Evolutionary conservation across 1,140 invertebrate genomes (phyloP).

Genomic region (Pachyrhynchus sulphureomaculatus): DNA sequence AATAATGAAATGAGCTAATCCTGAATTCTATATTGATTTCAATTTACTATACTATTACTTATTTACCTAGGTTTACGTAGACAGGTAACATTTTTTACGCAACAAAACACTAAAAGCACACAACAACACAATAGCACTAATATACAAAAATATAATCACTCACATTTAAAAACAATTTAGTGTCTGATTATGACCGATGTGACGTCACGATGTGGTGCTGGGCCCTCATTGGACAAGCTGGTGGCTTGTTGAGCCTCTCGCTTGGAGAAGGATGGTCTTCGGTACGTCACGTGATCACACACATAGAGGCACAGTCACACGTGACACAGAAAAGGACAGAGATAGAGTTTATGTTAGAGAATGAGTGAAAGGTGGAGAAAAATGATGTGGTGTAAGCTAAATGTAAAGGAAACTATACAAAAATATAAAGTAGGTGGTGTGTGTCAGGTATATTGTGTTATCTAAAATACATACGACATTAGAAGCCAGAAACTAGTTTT

Average conservation of each 20-base stretch:
- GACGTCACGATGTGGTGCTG: conserved; percentile 34
- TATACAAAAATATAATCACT: background rate
- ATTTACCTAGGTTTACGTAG: too few species aligned
- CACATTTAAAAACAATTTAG: conserved; percentile 26
- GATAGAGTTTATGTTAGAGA: conserved; percentile 24
- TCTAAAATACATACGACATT: too few species aligned
- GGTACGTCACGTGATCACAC: conserved; percentile 12
- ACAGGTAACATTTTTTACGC: background rate
- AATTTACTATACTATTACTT: too few species aligned
- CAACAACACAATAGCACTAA: background rate
- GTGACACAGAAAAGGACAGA: conserved; percentile 15
- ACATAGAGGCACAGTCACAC: conserved; percentile 24
- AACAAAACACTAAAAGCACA: background rate
- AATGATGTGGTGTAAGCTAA: background rate
- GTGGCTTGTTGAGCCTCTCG: conserved; percentile 38
- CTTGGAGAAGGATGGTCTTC: conserved; percentile 43
- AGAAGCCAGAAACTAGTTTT: too few species aligned
- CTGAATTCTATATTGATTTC: too few species aligned
- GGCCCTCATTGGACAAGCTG: conserved; percentile 28
- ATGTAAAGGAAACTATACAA: too few species aligned
- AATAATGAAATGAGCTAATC: too few species aligned
- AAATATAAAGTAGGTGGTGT: too few species aligned
- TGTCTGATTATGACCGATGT: conserved; percentile 24
- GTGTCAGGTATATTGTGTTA: too few species aligned
- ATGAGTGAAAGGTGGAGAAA: too few species aligned